phyloP scores from a whole-genome alignment of 2,113 vertebrate species.

The Piliocolobus tephrosceles region DNA sequence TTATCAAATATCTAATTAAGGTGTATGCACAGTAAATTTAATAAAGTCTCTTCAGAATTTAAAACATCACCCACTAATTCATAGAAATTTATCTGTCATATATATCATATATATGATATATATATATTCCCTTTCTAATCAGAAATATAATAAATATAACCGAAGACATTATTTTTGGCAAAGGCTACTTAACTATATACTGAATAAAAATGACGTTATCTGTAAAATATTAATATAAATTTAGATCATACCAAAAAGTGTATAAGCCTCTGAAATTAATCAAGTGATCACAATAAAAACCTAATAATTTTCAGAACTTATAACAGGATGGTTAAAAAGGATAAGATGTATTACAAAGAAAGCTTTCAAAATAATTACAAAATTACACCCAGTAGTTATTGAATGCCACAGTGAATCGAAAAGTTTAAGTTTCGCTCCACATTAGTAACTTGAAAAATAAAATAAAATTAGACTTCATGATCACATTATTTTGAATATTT shows the following conservation, averaged over 20 bases:
- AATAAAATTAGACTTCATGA: neutral
- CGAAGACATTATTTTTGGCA: slow-evolving; percentile 58
- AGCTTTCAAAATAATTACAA: slow-evolving; percentile 59
- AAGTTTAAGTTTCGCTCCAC: neutral
- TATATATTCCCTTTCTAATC: slow-evolving; percentile 64
- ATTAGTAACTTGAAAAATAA: neutral
- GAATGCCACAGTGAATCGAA: neutral
- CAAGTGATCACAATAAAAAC: slow-evolving; percentile 33
- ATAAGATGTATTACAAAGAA: neutral
- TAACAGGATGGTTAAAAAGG: neutral
- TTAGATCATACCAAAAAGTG: slow-evolving; percentile 61
- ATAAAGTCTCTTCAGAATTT: slow-evolving; percentile 52
- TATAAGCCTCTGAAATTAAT: slow-evolving; percentile 55
- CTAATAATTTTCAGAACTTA: neutral
- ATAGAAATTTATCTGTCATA: slow-evolving; percentile 44
- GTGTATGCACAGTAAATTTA: slow-evolving; percentile 58
- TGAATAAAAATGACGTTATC: slow-evolving; percentile 44
- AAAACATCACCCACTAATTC: slow-evolving; percentile 64
- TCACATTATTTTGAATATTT: neutral
- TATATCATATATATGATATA: neutral
- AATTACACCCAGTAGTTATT: neutral
- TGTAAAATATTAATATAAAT: slow-evolving; percentile 20
- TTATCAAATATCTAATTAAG: slow-evolving; percentile 60
- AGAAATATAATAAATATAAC: slow-evolving; percentile 71
- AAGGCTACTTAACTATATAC: slow-evolving; percentile 6